phyloP scores from a whole-genome alignment of 2,888 invertebrate genomes.

The Leucophenga montana region DNA sequence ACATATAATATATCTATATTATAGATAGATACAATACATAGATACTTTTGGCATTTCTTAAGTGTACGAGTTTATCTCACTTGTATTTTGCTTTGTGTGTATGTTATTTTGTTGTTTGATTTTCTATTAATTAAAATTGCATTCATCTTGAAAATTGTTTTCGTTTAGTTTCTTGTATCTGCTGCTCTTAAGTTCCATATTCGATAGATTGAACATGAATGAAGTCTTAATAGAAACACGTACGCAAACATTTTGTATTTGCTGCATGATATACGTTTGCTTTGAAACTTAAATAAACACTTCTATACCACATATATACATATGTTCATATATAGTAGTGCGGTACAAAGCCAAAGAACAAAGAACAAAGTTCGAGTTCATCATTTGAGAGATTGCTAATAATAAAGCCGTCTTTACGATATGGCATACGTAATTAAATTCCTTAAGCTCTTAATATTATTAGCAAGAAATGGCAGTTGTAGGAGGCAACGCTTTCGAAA shows the following conservation, averaged over 20 bases:
- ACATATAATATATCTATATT: constrained; percentile 41
- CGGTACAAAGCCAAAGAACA: no score
- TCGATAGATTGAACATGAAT: constrained; percentile 20
- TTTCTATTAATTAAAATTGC: constrained; percentile 67
- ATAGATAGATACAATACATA: background rate
- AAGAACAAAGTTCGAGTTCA: no score
- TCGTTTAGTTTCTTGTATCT: constrained; percentile 40
- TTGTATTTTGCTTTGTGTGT: constrained; percentile 25
- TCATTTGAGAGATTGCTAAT: no score
- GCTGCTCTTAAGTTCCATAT: background rate
- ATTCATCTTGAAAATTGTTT: constrained; percentile 65
- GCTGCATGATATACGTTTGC: background rate
- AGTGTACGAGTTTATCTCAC: constrained; percentile 22
- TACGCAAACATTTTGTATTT: constrained; percentile 43
- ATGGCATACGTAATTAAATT: constrained; percentile 19
- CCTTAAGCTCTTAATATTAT: background rate
- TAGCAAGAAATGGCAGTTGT: no score
- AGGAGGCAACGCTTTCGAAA: background rate
- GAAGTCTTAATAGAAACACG: constrained; percentile 63
- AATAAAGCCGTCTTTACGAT: background rate
- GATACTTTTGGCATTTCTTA: constrained; percentile 25
- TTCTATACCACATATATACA: background rate
- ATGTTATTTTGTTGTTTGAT: constrained; percentile 54
- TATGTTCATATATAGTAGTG: background rate
- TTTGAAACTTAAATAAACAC: constrained; percentile 52